Evolutionary conservation across 2,113 vertebrate species (phyloP), one percentile per base, ranked within the genome.

Genomic region (Melanerpes formicivorus): DNA sequence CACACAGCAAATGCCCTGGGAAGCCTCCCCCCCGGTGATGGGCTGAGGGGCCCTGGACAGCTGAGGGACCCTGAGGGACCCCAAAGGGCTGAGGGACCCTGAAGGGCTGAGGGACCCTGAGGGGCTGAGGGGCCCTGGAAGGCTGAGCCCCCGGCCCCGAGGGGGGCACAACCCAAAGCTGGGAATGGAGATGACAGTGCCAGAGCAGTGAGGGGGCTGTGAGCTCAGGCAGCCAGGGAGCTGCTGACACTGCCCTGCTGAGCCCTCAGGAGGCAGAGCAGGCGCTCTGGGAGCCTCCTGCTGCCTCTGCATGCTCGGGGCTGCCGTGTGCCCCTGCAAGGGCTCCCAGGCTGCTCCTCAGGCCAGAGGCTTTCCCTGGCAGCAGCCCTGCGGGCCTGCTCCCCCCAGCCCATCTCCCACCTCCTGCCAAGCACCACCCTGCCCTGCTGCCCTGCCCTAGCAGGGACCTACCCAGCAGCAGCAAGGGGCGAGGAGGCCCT

Each of bases 291-390:
- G 63, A 11, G 22, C 22, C 59, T 83, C 54, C 62, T 1, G 7
- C 48, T 29, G 26, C 2, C 1, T 76, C 66, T 87, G 80, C 44
- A 1, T 78, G 84, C 75, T 85, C 71, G 59, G 44, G 66, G 44
- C 6, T 63, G 75, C 81, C 37, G 40, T 0, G 22, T 72, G 83
- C 84, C 44, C 65, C 79, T 85, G 69, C 87, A 88, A 52, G 91
- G 73, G 54, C 54, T 93, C 65, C 58, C 67, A 76, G 27, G 9
- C 82, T 27, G 48, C 6, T 89, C 78, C 89, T 93, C 91, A 92
- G 69, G 76, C 93, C 91, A 92, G 3, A 6, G 77, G 84, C 79
- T 92, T 94, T 96, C 94, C 87, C 89, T n/a, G 4, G 5, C 58
- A 84, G 46, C 81, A 87, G 54, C 89, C 95, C 89, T 67, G 94